These are phyloP conservation scores for Apocheima hispidaria DNA, from an alignment of 2,888 invertebrate species.

Conservation along the genomic window DNA sequence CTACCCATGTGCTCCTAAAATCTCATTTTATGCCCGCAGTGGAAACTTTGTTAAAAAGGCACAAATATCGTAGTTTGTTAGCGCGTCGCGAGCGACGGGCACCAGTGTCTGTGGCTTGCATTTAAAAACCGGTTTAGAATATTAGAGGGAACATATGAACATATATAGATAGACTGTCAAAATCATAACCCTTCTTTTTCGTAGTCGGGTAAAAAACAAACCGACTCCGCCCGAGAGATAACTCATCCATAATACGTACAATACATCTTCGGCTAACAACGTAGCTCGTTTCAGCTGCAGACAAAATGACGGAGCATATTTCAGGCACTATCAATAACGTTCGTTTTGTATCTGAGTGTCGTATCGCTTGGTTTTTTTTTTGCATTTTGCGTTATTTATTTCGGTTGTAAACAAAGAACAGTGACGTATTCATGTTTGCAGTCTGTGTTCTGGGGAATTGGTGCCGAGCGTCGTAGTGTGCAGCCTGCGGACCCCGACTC, in stretches of 20 bases:
- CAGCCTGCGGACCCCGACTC: constrained; percentile 42
- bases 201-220: no score
- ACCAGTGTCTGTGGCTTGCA: constrained; percentile 43
- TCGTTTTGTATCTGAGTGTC: constrained; percentile 55
- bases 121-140: no score
- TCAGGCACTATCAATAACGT: constrained; percentile 62
- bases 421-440: constrained; percentile 21
- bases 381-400: constrained; percentile 53
- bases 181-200: no score
- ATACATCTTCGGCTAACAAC: constrained; percentile 62
- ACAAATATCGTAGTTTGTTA: constrained; percentile 42
- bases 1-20: constrained; percentile 65
- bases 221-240: constrained; percentile 49
- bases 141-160: no score
- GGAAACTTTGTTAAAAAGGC: constrained; percentile 60
- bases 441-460: constrained; percentile 63
- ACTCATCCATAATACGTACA: constrained; percentile 58
- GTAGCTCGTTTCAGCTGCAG: constrained; percentile 60
- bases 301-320: constrained; percentile 64
- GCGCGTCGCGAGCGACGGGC: constrained; percentile 33
- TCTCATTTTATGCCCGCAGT: constrained; percentile 59
- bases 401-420: constrained; percentile 52
- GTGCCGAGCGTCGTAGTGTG: constrained; percentile 44
- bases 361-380: constrained; percentile 55
- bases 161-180: no score